phyloP scores from a whole-genome alignment of 2,888 invertebrate species.

The Saturnia japonica region DNA sequence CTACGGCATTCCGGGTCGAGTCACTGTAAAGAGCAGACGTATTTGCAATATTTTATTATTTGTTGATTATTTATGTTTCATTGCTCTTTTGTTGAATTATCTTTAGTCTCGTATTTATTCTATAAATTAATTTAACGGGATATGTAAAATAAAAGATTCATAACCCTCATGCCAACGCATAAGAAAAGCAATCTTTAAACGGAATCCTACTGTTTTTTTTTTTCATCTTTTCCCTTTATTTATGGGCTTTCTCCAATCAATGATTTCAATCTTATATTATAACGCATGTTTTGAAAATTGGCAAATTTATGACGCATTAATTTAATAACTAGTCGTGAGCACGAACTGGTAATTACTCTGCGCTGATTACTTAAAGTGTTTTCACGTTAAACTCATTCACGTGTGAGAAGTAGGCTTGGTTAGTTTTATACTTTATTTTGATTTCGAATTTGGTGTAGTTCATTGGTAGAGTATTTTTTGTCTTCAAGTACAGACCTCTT shows the following conservation, averaged over 20 bases:
- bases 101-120: too few relatives aligned
- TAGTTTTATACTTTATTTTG: background rate
- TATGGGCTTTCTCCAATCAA: background rate
- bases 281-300: background rate
- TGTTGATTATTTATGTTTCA: too few relatives aligned
- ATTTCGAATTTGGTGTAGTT: too few relatives aligned
- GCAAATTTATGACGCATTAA: slow-evolving; percentile 2
- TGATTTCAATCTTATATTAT: background rate
- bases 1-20: too few relatives aligned
- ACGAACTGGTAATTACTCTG: slow-evolving; percentile 5
- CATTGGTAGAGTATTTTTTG: background rate
- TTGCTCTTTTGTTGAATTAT: too few relatives aligned
- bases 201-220: background rate
- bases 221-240: background rate
- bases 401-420: background rate
- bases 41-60: too few relatives aligned
- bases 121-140: too few relatives aligned
- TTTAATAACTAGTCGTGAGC: slow-evolving; percentile 1
- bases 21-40: too few relatives aligned
- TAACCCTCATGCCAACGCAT: too few relatives aligned
- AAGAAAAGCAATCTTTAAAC: too few relatives aligned
- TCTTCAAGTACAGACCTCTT: too few relatives aligned
- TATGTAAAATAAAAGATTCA: too few relatives aligned
- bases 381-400: background rate
- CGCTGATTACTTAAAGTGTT: slow-evolving; percentile 2